Evolutionary conservation across 1,140 invertebrate genomes (phyloP).

Genomic region (Lanistes nyassanus): DNA sequence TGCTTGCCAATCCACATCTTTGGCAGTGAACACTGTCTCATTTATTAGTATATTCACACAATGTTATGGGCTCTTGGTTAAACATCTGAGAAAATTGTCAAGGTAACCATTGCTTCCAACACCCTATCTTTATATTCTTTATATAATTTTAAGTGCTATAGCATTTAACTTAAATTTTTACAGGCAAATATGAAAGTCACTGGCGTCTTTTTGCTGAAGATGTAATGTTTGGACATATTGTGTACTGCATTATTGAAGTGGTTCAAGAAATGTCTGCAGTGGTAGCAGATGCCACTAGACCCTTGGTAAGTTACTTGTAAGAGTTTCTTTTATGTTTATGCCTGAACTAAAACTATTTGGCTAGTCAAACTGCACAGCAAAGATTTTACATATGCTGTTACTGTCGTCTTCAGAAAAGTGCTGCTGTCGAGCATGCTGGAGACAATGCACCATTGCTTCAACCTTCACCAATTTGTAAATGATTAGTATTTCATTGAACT

Average conservation of each 20-base stretch:
- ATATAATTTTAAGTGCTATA: background rate
- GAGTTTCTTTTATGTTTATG: slow-evolving; percentile 26
- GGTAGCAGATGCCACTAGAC: slow-evolving; percentile 39
- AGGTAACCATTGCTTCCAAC: too few relatives aligned
- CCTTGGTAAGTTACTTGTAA: slow-evolving; percentile 42
- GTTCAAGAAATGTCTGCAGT: slow-evolving; percentile 43
- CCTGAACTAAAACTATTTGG: slow-evolving; percentile 29
- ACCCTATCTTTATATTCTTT: too few relatives aligned
- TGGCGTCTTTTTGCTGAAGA: slow-evolving; percentile 62
- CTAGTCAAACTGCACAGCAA: background rate
- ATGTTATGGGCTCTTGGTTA: too few relatives aligned
- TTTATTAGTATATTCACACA: too few relatives aligned
- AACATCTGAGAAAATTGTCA: too few relatives aligned
- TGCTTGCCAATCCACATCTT: too few relatives aligned
- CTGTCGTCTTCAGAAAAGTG: too few relatives aligned
- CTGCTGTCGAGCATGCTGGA: too few relatives aligned
- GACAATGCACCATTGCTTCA: background rate
- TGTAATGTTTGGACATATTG: slow-evolving; percentile 59
- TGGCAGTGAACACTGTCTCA: too few relatives aligned
- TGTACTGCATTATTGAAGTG: slow-evolving; percentile 63
- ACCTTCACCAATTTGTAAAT: background rate
- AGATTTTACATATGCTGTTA: too few relatives aligned
- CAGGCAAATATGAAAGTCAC: slow-evolving; percentile 63
- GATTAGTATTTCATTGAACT: too few relatives aligned
- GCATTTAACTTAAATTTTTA: background rate